Conservation (phyloP, 53 echinoderm and acorn worm species). For the Mesocentrotus franciscanus region DNA sequence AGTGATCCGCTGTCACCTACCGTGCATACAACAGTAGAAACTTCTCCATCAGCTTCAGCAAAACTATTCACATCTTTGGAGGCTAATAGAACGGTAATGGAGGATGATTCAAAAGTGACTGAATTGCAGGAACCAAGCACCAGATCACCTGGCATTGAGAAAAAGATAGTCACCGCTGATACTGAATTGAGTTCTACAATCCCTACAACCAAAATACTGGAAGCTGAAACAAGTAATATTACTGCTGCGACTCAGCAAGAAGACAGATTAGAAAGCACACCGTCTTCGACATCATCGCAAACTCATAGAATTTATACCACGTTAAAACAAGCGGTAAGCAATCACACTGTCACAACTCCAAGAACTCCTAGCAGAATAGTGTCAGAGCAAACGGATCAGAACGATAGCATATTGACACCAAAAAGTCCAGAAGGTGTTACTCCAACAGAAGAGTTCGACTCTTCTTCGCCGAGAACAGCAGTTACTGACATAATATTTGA, state of each 20-base stretch:
- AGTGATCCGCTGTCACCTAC: not conserved
- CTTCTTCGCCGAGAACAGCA: not conserved
- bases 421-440: not conserved
- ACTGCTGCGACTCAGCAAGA: not conserved
- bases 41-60: not conserved
- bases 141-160: not conserved
- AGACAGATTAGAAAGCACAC: not conserved
- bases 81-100: not conserved
- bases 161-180: not conserved
- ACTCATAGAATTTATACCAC: constrained; percentile 4
- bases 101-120: constrained; percentile 38
- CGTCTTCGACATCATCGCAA: not conserved
- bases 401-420: not conserved
- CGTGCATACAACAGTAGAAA: not conserved
- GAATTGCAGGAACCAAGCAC: constrained; percentile 46
- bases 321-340: not conserved
- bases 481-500: constrained; percentile 23
- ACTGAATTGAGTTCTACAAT: not conserved
- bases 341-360: not conserved
- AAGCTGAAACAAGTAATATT: not conserved
- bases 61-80: constrained; percentile 23
- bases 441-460: not conserved
- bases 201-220: not conserved
- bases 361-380: not conserved
- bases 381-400: not conserved